Percentiles rank a stretch among this genome's conserved stretches.
Conservation (phyloP, 2,797 vertebrate genomes). For the Macrochelys suwanniensis region DNA sequence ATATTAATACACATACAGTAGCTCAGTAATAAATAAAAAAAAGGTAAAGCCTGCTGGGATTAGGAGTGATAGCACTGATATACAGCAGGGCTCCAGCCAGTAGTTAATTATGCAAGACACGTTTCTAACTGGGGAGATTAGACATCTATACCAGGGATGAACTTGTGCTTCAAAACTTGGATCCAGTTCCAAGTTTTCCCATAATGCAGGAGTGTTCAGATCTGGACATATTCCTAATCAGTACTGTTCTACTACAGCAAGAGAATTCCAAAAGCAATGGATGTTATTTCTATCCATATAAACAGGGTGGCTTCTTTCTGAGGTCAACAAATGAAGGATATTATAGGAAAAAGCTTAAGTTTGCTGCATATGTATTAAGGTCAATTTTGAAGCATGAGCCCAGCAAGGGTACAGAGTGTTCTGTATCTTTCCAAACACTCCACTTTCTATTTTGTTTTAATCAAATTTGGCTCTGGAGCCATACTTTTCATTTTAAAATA, state of each 20-base stretch:
- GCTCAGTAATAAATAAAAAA: neutral
- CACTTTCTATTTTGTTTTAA: constrained; percentile 1
- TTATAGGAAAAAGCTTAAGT: neutral
- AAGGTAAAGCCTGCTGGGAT: neutral
- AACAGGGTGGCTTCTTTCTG: neutral
- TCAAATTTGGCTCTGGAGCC: neutral
- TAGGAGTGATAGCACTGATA: constrained; percentile 14
- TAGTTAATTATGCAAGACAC: neutral
- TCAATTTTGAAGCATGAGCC: neutral
- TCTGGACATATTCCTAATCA: neutral
- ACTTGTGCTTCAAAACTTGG: neutral
- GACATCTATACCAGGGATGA: neutral
- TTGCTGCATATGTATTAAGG: neutral
- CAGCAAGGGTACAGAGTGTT: neutral
- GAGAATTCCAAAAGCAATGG: neutral
- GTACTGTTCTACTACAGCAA: neutral
- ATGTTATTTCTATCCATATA: neutral
- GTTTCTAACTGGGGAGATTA: neutral
- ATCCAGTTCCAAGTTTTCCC: neutral
- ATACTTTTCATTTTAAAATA: neutral
- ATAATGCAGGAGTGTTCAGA: neutral
- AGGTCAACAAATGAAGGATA: neutral
- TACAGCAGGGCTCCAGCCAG: neutral
- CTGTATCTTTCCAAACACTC: neutral
- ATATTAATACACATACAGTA: neutral